These are phyloP conservation scores for Stratiolaelaps scimitus DNA, from an alignment of 1,140 invertebrate genomes.

Conservation along the genomic window DNA sequence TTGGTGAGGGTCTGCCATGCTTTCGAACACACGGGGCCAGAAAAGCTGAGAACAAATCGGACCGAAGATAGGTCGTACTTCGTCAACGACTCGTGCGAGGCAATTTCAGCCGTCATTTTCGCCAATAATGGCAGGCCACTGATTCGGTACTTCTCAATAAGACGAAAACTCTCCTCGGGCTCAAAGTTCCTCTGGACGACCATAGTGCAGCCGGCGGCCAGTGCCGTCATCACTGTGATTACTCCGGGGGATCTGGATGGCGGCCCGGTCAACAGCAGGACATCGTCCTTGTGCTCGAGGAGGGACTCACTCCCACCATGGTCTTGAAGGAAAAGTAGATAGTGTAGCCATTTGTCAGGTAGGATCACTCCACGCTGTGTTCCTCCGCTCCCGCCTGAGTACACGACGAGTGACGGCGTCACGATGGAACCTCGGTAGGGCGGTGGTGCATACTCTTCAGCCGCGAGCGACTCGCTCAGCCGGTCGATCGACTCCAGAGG, in stretches of 20 bases:
- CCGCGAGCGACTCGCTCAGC: neutral
- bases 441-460: neutral
- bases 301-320: neutral
- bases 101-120: neutral
- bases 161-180: neutral
- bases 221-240: neutral
- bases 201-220: neutral
- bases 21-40: neutral
- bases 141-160: conserved; percentile 1
- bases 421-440: neutral
- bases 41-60: neutral
- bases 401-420: neutral
- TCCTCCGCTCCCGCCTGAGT: neutral
- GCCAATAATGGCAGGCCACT: neutral
- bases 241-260: neutral
- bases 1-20: neutral
- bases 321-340: conserved; percentile 13
- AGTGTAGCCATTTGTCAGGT: conserved; percentile 20
- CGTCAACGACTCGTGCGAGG: neutral
- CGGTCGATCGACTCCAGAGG: no score
- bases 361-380: neutral
- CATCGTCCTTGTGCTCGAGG: neutral
- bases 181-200: neutral
- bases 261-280: conserved; percentile 8
- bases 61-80: neutral